phyloP scores from a whole-genome alignment of 2,888 invertebrate species.

The Parnassius glacialis region DNA sequence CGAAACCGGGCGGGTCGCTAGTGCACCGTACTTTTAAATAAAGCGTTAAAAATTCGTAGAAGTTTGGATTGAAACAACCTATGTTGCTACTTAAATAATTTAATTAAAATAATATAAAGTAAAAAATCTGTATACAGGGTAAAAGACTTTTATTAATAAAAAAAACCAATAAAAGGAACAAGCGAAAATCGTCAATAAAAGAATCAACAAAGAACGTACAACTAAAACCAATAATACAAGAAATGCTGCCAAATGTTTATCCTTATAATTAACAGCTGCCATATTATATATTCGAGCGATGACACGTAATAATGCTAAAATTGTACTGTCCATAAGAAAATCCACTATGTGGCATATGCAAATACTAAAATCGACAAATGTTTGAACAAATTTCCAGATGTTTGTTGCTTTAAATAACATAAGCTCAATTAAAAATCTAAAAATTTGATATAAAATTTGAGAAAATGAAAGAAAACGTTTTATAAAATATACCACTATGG shows the following conservation, averaged over 20 bases:
- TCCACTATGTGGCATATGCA: not conserved
- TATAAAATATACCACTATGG: not conserved
- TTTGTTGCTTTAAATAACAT: not conserved
- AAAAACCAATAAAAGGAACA: constrained; percentile 48
- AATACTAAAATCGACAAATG: constrained; percentile 4
- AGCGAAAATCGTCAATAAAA: constrained; percentile 44
- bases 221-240: constrained; percentile 41
- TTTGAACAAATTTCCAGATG: constrained; percentile 7
- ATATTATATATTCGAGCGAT: constrained; percentile 16
- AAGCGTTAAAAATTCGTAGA: too few species aligned
- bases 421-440: not conserved
- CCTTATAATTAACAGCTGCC: constrained; percentile 38
- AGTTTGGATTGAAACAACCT: too few species aligned
- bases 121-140: constrained; percentile 23
- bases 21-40: too few species aligned
- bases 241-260: constrained; percentile 38
- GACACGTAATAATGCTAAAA: constrained; percentile 3
- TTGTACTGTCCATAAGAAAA: constrained; percentile 9
- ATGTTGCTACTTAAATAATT: too few species aligned
- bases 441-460: not conserved
- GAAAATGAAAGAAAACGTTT: not conserved
- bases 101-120: not conserved
- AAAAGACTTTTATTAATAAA: constrained; percentile 54
- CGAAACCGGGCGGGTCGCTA: too few species aligned
- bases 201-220: constrained; percentile 36